These are phyloP conservation scores for Crotalus viridis DNA, from an alignment of 2,113 vertebrate genomes.

Conservation along the genomic window DNA sequence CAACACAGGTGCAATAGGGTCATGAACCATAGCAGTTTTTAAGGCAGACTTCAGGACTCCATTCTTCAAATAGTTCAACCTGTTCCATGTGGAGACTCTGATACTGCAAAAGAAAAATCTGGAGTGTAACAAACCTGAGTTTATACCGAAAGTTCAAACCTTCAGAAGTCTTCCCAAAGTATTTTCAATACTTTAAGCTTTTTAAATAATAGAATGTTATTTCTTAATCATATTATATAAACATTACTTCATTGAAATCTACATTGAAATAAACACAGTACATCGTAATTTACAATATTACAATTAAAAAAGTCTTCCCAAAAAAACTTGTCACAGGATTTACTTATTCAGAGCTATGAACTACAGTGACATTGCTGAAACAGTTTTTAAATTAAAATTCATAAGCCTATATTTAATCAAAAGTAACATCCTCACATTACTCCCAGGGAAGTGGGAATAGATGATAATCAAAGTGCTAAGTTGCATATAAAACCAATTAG, in stretches of 20 bases:
- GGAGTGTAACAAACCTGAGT: neutral
- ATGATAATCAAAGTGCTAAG: neutral
- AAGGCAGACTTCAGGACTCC: constrained; percentile 87
- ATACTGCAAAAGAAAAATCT: constrained; percentile 75
- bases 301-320: neutral
- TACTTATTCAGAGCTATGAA: neutral
- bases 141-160: neutral
- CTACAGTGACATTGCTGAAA: neutral
- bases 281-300: neutral
- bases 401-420: neutral
- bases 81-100: constrained; percentile 95
- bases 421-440: neutral
- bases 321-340: neutral
- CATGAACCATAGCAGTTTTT: constrained; percentile 84
- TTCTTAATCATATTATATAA: neutral
- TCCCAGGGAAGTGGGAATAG: neutral
- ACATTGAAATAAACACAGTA: neutral
- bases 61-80: constrained; percentile 86
- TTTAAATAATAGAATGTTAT: neutral
- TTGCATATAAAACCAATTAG: neutral
- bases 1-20: constrained; percentile 88
- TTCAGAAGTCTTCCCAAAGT: neutral
- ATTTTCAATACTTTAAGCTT: neutral
- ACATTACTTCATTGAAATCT: neutral
- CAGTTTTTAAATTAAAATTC: neutral